Evolutionary conservation across 2,888 invertebrate genomes (phyloP).

Genomic region (Cataglyphis albicans): DNA sequence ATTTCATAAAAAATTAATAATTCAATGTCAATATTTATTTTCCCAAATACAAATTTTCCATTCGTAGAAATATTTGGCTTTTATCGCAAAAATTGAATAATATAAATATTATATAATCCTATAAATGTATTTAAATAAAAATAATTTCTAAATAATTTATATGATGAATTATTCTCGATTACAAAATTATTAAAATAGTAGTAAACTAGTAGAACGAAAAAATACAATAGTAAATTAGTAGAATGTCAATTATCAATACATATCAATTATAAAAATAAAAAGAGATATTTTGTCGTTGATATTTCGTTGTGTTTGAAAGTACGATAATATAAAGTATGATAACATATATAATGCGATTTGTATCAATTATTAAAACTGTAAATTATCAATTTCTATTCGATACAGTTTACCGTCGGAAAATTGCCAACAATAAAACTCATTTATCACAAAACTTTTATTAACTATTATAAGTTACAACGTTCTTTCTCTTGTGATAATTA

Average conservation of each 20-base stretch:
- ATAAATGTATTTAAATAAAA: background rate
- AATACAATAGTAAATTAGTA: background rate
- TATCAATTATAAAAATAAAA: background rate
- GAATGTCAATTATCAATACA: background rate
- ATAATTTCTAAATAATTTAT: conserved; percentile 8
- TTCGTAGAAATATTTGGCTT: background rate
- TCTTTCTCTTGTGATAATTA: conserved; percentile 9
- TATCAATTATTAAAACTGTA: background rate
- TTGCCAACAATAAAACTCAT: background rate
- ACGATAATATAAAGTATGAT: conserved; percentile 21
- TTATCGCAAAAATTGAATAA: background rate
- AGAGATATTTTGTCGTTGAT: background rate
- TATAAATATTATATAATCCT: background rate
- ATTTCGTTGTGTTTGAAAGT: background rate
- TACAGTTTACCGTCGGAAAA: conserved; percentile 2
- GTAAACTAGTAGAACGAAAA: background rate
- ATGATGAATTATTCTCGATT: background rate
- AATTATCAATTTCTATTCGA: conserved; percentile 21
- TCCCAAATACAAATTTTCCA: background rate
- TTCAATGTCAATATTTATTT: background rate
- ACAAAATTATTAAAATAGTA: conserved; percentile 3
- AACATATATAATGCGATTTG: background rate
- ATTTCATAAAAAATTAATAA: background rate
- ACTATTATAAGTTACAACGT: background rate
- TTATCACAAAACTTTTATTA: conserved; percentile 22